Base-by-base conservation (phyloP, 2,797 vertebrate species). In the Orestias chungarensis region DNA sequence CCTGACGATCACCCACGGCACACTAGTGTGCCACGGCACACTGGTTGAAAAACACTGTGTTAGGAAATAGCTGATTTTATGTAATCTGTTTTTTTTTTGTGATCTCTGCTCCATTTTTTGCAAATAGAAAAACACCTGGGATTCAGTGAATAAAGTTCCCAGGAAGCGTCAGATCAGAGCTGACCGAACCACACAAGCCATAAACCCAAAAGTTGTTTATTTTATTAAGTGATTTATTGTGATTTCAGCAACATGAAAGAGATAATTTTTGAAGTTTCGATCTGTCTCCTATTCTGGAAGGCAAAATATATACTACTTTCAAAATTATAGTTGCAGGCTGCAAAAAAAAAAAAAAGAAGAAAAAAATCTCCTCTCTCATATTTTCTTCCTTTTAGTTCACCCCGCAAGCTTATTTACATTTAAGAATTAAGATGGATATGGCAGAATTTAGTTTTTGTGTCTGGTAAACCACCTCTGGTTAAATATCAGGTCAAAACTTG, bases 351-450 rank as follows among this genome's bases (percentile, higher is more conserved):
- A 9, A 40, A 40, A 9, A 40, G 1, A n/a, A n/a, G n/a, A n/a
- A n/a, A n/a, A 46, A 20, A 57, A 33, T 59, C 31, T 35, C 55
- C 55, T 59, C 17, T 59, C 18, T 20, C 8, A 10, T 33, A 20
- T 59, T 59, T 12, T 59, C 33, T 55, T 55, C 54, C 54, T 15
- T 59, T 59, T 29, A 59, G 55, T 20, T 59, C 31, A 59, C 18
- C 55, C 29, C 17, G 35, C 55, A 59, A 18, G 17, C 35, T 59
- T 59, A 59, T 7, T 35, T 59, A 59, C 8, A 35, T 4, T 27
- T 54, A 4, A 1, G 54, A 29, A 59, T 59, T 59, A 18, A 59
- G 55, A 59, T 3, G 18, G 33, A 59, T 6, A 20, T 47, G 8
- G 8, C 4, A 35, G 31, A 35, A 33, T 8, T 17, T 59, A 20